Percentiles rank a stretch among this genome's conserved stretches.
These are phyloP conservation scores for Phenacoccus solenopsis DNA, from an alignment of 1,140 invertebrate genomes.

Conservation along the genomic window DNA sequence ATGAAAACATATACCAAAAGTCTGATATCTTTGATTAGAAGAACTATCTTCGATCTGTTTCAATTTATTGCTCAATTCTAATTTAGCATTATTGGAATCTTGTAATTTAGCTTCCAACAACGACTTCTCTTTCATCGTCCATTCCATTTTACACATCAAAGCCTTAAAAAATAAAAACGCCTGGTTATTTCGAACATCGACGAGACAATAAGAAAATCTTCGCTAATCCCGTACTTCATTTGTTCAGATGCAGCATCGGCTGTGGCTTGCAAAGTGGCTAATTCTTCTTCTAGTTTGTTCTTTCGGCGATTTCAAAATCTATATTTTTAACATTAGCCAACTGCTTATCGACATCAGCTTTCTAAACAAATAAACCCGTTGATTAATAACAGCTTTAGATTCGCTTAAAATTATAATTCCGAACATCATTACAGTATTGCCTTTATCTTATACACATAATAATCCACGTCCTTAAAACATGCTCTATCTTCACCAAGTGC, in stretches of 20 bases:
- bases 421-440: too few relatives aligned
- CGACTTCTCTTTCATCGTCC: conserved; percentile 42
- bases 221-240: conserved; percentile 33
- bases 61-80: conserved; percentile 44
- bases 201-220: too few relatives aligned
- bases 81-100: conserved; percentile 49
- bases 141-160: conserved; percentile 37
- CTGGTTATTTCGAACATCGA: too few relatives aligned
- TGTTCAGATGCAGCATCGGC: conserved; percentile 37
- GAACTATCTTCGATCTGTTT: conserved; percentile 31
- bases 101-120: conserved; percentile 50
- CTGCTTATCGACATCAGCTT: conserved; percentile 75
- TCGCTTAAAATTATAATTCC: too few relatives aligned
- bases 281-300: conserved; percentile 35
- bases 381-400: too few relatives aligned
- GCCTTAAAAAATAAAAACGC: conserved; percentile 31
- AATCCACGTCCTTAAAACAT: too few relatives aligned
- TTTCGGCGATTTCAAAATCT: conserved; percentile 34
- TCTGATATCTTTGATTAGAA: conserved; percentile 6
- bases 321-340: conserved; percentile 33
- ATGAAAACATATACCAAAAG: background rate
- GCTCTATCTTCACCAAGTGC: too few relatives aligned
- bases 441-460: too few relatives aligned
- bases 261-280: conserved; percentile 31
- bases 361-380: conserved; percentile 47